Conservation (phyloP, 2,113 vertebrate species). For the Urocolius indicus region DNA sequence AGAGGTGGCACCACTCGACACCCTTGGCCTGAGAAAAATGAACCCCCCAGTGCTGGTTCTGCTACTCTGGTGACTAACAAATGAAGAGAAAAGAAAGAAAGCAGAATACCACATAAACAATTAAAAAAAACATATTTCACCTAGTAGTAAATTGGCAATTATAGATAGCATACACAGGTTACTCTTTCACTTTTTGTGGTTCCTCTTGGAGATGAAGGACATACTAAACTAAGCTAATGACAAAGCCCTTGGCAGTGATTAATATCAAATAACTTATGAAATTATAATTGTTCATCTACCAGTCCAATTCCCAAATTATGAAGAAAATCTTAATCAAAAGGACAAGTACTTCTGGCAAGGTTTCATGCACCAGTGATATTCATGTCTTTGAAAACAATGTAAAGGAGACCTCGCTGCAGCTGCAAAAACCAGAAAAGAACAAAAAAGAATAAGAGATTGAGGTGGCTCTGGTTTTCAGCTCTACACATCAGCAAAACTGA, state of each 20-base stretch:
- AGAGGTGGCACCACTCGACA: too few species aligned
- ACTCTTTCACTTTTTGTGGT: not conserved
- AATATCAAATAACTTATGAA: not conserved
- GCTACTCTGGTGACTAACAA: not conserved
- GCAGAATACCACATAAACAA: not conserved
- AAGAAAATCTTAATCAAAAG: not conserved
- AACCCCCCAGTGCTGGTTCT: too few species aligned
- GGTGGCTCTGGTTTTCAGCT: not conserved
- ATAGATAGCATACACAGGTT: not conserved
- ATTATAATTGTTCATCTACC: not conserved
- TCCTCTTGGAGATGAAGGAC: not conserved
- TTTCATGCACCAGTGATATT: not conserved
- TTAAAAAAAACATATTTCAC: not conserved
- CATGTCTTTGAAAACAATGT: not conserved
- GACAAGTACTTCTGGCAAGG: not conserved
- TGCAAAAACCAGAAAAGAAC: not conserved
- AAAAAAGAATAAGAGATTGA: not conserved
- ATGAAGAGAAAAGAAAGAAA: not conserved
- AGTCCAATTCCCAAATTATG: not conserved
- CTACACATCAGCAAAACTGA: not conserved
- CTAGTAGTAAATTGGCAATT: not conserved
- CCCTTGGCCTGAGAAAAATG: too few species aligned
- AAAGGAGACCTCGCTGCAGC: not conserved
- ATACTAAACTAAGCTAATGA: not conserved
- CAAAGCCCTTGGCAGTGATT: not conserved